A percentile compares a stretch with the other conserved stretches of the same genome.
Evolutionary conservation across 35 echinoderm and acorn worm species (phyloP).

Genomic region (Chiridota heheva): DNA sequence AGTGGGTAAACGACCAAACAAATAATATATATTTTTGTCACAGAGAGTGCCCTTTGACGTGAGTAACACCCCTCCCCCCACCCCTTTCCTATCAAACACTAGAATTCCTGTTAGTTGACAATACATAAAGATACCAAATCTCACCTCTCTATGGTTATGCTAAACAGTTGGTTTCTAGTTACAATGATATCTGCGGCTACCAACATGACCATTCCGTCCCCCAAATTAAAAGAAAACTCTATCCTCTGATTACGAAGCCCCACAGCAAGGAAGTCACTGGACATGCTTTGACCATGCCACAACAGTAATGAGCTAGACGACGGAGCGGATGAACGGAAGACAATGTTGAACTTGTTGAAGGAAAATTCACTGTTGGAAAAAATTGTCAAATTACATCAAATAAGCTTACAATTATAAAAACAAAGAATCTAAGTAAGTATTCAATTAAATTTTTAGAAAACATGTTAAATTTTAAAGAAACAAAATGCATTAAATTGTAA

Average conservation of each 20-base stretch:
- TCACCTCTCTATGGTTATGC: conserved; percentile 73
- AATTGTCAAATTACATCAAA: no score
- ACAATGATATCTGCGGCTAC: conserved; percentile 25
- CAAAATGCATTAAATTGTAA: no score
- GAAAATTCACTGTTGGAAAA: conserved; percentile 69
- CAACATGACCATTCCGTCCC: conserved; percentile 47
- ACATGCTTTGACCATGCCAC: conserved; percentile 68
- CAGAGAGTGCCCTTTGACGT: no score
- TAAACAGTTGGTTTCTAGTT: conserved; percentile 47
- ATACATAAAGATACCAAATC: no score
- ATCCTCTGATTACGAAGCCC: conserved; percentile 57
- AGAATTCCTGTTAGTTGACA: no score
- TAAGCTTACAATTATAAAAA: not conserved
- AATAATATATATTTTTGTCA: no score
- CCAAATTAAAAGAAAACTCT: conserved; percentile 68
- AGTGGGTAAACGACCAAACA: no score
- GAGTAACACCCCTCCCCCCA: no score
- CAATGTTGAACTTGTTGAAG: conserved; percentile 63
- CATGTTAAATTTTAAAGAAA: no score
- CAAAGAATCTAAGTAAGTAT: no score
- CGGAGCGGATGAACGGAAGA: conserved; percentile 53
- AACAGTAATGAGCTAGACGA: conserved; percentile 56
- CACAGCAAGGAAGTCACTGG: conserved; percentile 66
- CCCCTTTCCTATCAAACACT: no score
- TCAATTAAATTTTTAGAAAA: no score